Evolutionary conservation across 2,888 invertebrate genomes (phyloP).

Genomic region (Argyra leucocephala): DNA sequence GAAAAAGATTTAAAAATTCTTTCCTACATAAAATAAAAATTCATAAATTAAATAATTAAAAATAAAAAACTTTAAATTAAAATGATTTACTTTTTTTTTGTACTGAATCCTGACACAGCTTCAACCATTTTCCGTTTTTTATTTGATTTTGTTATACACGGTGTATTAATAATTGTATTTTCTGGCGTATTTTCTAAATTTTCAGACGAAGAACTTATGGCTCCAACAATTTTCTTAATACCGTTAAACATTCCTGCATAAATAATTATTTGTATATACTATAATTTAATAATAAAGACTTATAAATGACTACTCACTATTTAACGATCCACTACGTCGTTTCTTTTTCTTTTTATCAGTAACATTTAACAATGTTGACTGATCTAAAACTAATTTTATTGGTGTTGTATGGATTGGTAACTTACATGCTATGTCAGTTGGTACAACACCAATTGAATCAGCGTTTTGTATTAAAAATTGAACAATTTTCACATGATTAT

Average conservation of each 20-base stretch:
- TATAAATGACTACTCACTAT: conserved; percentile 51
- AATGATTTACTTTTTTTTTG: conserved; percentile 54
- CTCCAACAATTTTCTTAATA: conserved; percentile 66
- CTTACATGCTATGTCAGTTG: conserved; percentile 49
- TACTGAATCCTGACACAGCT: conserved; percentile 48
- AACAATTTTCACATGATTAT: conserved; percentile 60
- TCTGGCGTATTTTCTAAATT: conserved; percentile 40
- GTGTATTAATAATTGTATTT: conserved; percentile 44
- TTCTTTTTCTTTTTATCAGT: conserved; percentile 59
- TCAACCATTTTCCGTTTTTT: conserved; percentile 58
- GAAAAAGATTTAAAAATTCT: conserved; percentile 51
- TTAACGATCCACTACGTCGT: conserved; percentile 75
- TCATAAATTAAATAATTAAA: conserved; percentile 1
- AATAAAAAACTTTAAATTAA: conserved; percentile 14
- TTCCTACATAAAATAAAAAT: conserved; percentile 46
- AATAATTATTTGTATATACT: conserved; percentile 16
- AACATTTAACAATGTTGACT: conserved; percentile 18
- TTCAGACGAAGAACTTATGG: conserved; percentile 47
- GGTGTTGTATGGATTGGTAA: conserved; percentile 26
- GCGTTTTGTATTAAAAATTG: conserved; percentile 72
- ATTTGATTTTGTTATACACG: conserved; percentile 52
- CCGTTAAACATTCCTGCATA: conserved; percentile 63
- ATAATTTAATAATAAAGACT: conserved; percentile 14
- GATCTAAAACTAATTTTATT: conserved; percentile 9
- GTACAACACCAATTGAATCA: conserved; percentile 61